A percentile compares a stretch with the other conserved stretches of the same genome.
Conservation (phyloP, 2,797 vertebrate genomes). For the Tangara arthus region DNA sequence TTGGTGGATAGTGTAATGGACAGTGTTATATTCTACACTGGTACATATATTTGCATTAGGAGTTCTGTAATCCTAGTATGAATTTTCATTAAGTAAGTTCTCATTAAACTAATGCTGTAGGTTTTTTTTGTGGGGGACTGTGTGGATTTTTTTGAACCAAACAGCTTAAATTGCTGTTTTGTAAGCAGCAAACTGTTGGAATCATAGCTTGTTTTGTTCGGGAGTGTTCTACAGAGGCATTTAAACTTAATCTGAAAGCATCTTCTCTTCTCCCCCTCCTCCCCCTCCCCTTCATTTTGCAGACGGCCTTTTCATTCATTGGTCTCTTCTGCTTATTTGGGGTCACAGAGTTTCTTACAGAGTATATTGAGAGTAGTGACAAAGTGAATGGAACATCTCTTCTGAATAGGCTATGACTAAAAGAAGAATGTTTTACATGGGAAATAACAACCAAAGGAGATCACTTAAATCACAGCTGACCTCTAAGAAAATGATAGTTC, state of each 20-base stretch:
- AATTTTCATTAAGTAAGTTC: not conserved
- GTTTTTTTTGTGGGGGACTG: not conserved
- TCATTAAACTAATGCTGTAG: not conserved
- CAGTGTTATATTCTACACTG: not conserved
- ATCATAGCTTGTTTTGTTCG: not conserved
- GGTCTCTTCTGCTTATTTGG: not conserved
- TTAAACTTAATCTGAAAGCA: not conserved
- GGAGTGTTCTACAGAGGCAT: not conserved
- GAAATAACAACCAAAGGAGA: not conserved
- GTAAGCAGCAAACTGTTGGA: not conserved
- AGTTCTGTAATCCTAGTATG: not conserved
- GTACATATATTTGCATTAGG: not conserved
- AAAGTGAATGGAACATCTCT: not conserved
- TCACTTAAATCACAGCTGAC: conserved; percentile 8
- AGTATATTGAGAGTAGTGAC: not conserved
- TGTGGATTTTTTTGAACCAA: not conserved
- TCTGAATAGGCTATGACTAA: not conserved
- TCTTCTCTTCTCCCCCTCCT: not conserved
- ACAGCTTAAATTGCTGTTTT: not conserved
- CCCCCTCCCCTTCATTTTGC: not conserved
- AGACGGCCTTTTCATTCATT: not conserved
- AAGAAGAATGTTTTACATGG: not conserved
- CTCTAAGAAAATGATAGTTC: conserved; percentile 6
- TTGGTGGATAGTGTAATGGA: not conserved
- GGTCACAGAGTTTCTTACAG: not conserved